Evolutionary conservation across 2,113 vertebrate genomes (phyloP).

Genomic region (Rhea americana): DNA sequence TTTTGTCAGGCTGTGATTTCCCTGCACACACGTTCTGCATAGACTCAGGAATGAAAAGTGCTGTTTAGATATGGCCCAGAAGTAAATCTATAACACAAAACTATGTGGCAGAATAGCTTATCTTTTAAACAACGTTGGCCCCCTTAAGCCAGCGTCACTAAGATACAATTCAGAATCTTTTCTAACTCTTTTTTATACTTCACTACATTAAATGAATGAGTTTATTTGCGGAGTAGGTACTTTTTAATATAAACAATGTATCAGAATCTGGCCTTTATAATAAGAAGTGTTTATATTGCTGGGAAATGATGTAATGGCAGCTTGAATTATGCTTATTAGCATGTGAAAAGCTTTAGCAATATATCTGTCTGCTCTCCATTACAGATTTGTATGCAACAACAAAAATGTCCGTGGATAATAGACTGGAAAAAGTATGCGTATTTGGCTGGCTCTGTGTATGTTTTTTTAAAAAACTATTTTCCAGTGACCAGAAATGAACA

Average conservation of each 20-base stretch:
- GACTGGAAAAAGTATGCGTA: conserved; percentile 26
- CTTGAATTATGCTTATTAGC: conserved; percentile 44
- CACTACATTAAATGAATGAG: neutral
- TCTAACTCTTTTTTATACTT: neutral
- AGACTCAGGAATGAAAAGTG: neutral
- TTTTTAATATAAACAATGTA: neutral
- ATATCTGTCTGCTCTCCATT: conserved; percentile 52
- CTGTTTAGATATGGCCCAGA: neutral
- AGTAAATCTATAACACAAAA: neutral
- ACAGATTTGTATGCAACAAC: conserved; percentile 19
- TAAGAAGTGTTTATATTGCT: conserved; percentile 46
- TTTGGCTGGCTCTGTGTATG: neutral
- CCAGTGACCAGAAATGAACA: neutral
- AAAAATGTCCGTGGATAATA: conserved; percentile 22
- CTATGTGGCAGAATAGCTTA: neutral
- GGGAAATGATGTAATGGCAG: conserved; percentile 51
- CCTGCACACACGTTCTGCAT: neutral
- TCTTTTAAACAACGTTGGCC: neutral
- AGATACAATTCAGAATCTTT: neutral
- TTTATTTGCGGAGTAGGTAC: neutral
- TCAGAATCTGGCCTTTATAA: neutral
- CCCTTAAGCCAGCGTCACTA: rapidly evolving
- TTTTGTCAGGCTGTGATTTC: neutral
- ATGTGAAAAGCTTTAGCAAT: conserved; percentile 37
- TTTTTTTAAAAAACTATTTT: neutral